A percentile compares a stretch with the other conserved stretches of the same genome.
These are phyloP conservation scores for Xenopus tropicalis DNA, from an alignment of 2,113 vertebrate species.

Conservation along the genomic window UCB_Xtro_10.0 CM004449.2:5837501-5838000, in stretches of 20 bases:
- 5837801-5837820: too few species aligned
- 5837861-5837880: too few species aligned
- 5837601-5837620: constrained; percentile 17
- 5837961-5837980: too few species aligned
- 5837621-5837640: constrained; percentile 30
- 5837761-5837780: not conserved
- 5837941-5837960: too few species aligned
- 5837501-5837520: constrained; percentile 23
- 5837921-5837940: too few species aligned
- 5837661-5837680: constrained; percentile 18
- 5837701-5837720: not conserved
- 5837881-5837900: too few species aligned
- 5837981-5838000: too few species aligned
- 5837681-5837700: not conserved
- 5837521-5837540: constrained; percentile 11
- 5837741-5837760: too few species aligned
- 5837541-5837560: constrained; percentile 30
- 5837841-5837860: too few species aligned
- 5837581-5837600: constrained; percentile 36
- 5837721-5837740: not conserved
- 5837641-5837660: constrained; percentile 10
- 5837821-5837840: not conserved
- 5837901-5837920: too few species aligned
- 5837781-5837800: too few species aligned
- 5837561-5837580: constrained; percentile 29